Base-by-base conservation (phyloP, 1,140 invertebrate species). In the Helicoverpa armigera region DNA sequence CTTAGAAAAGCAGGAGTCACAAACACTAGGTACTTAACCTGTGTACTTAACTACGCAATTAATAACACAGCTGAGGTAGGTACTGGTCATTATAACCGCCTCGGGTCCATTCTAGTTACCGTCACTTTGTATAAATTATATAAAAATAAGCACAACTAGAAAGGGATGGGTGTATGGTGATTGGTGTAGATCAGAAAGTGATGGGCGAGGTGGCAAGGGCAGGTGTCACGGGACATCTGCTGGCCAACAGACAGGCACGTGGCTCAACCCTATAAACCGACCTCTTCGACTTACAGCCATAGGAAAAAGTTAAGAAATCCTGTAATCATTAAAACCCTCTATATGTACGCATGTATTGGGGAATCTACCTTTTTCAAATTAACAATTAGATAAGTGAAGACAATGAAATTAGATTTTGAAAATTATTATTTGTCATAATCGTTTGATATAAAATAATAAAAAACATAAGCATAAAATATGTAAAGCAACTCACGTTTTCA, bases 171-270 rank as follows among this genome's bases (percentile, higher is more conserved):
- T 73, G 83, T 89, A 92, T 87, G 79, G 69, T 80, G 77, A 86
- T 84, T 84, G 67, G 80, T 85, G 67, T 85, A 79, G 74, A 83
- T 82, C 85, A 90, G 91, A 93, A 76, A 87, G 93, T 91, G 92
- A 94, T 84, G 86, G 90, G 82, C 83, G 86, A 83, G 87, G 89
- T 91, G 88, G 88, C 88, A 87, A 89, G 89, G 92, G 93, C 92
- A 94, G 93, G 93, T 94, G 93, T 94, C 93, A 91, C 87, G 86
- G 84, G 69, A 94, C 93, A 94, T 94, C 93, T 94, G 93, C 92
- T 91, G 87, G 88, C 84, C 83, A 82, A 83, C 84, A 82, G 86
- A 85, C 84, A 81, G 90, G 90, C 93, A 94, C 93, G 92, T 94
- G 93, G 90, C 87, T 87, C 91, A 91, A 91, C 92, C 93, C 93